A percentile compares a stretch with the other conserved stretches of the same genome.
Conservation (phyloP, 2,113 vertebrate genomes). For the Puffinus mauretanicus region DNA sequence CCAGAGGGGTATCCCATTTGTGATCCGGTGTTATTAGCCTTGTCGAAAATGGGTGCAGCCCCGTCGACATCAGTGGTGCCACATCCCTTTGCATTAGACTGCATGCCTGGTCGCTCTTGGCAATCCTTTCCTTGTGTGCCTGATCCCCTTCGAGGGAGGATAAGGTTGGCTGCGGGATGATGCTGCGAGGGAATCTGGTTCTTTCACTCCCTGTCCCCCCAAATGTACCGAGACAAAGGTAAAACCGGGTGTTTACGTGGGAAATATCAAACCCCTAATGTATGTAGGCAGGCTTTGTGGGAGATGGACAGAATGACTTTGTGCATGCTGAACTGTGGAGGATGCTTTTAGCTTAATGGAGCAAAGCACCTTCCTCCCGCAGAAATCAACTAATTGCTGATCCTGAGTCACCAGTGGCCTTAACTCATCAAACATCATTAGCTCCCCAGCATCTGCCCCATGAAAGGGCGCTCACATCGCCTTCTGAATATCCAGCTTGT, state of each 20-base stretch:
- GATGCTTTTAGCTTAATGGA: conserved; percentile 71
- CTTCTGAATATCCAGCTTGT: conserved; percentile 36
- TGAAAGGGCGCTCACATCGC: conserved; percentile 25
- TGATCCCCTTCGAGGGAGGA: background rate
- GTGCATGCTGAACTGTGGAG: background rate
- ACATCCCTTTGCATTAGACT: background rate
- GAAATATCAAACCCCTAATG: background rate
- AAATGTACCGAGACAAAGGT: background rate
- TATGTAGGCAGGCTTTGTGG: background rate
- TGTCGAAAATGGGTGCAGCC: background rate
- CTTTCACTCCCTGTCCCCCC: background rate
- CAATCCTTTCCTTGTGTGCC: background rate
- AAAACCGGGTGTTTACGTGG: background rate
- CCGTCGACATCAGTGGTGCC: fast-evolving
- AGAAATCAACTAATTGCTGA: conserved; percentile 63
- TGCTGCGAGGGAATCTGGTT: background rate
- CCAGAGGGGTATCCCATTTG: background rate
- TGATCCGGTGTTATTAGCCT: background rate
- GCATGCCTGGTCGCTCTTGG: fast-evolving
- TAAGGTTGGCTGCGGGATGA: background rate
- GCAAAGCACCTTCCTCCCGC: conserved; percentile 58
- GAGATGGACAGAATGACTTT: background rate
- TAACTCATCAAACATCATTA: conserved; percentile 61
- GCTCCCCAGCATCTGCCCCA: conserved; percentile 19
- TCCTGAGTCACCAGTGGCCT: conserved; percentile 61